Percentiles rank a stretch among this genome's conserved stretches.
Evolutionary conservation across 2,888 invertebrate genomes (phyloP).

Genomic region (Acronicta alni): DNA sequence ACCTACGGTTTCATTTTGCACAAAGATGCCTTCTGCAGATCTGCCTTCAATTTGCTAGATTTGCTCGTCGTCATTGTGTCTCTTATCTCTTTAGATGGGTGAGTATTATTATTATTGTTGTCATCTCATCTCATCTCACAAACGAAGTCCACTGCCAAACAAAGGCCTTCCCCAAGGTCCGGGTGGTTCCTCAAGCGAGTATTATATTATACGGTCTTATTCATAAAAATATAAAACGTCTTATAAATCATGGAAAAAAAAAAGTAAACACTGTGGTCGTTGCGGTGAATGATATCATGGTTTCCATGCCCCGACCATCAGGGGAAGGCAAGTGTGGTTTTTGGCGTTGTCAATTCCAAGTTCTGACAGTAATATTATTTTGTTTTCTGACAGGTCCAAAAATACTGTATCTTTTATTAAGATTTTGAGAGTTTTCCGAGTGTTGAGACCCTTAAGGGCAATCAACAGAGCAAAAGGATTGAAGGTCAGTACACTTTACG

Average conservation of each 20-base stretch:
- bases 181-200: too few relatives aligned
- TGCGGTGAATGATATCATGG: too few relatives aligned
- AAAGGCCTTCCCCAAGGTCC: too few relatives aligned
- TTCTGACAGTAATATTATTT: neutral
- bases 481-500: slow-evolving; percentile 93
- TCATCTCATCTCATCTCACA: too few relatives aligned
- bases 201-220: too few relatives aligned
- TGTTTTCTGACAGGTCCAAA: slow-evolving; percentile 85
- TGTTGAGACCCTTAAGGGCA: slow-evolving; percentile 98
- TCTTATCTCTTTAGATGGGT: slow-evolving; percentile 96
- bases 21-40: slow-evolving; percentile 99
- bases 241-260: too few relatives aligned
- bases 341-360: too few relatives aligned
- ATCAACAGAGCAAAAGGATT: slow-evolving; percentile 99
- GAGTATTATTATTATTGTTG: slow-evolving; percentile 53
- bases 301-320: too few relatives aligned
- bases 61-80: slow-evolving; percentile 99
- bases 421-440: slow-evolving; percentile 98
- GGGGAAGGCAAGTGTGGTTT: too few relatives aligned
- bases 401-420: slow-evolving; percentile 97
- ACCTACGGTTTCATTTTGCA: slow-evolving; percentile 99
- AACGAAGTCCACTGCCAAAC: too few relatives aligned
- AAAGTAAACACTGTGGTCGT: too few relatives aligned
- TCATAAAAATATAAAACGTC: too few relatives aligned
- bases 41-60: slow-evolving; percentile 99